Base-by-base conservation (phyloP, 2,888 invertebrate genomes). In the Nesidiocoris tenuis region DNA sequence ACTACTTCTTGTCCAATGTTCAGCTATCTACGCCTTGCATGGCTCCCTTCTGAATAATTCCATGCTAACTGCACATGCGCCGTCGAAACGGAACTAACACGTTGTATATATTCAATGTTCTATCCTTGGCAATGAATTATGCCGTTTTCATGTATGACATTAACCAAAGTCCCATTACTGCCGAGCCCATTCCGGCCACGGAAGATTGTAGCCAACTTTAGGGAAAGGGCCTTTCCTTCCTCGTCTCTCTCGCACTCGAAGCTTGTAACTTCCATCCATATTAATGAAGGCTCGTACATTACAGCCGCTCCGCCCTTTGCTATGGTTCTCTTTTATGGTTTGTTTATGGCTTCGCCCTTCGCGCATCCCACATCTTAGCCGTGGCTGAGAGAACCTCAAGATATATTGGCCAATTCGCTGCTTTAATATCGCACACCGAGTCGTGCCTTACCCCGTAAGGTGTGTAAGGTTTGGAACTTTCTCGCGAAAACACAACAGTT, bases 341-440 rank as follows among this genome's bases (percentile, higher is more conserved):
- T 63, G 64, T 74, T 74, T 74, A 74, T 74, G 64, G 64, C 74
- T 21, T 70, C 24, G 21, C 70, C 70, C 70, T 57, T 55, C 63
- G 22, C 54, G 39, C 12, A 39, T 39, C 39, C 39, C 39, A 39
- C 39, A 39, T 39, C 39, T 39, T 39, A 39, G 5, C 39, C 39
- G 39, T 7, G 39, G 5, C 39, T 3, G 39, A 56, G 19, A n/a
- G 57, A 17, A 18, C 17, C 61, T 64, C 64, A 56, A 74, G 74
- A 74, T 74, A 74, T 74, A 74, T 74, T 74, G 64, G 65, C 74
- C 74, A 74, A 74, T 74, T 74, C 74, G 64, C 74, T 56, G 74
- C 64, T 74, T 74, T 74, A 74, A 74, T 74, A 74, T 74, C 74
- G 64, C 64, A 63, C 64, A 39, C 39, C 39, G 39, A 39, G 39